phyloP scores from a whole-genome alignment of 2,888 invertebrate species.

The Lithophane ornitopus region DNA sequence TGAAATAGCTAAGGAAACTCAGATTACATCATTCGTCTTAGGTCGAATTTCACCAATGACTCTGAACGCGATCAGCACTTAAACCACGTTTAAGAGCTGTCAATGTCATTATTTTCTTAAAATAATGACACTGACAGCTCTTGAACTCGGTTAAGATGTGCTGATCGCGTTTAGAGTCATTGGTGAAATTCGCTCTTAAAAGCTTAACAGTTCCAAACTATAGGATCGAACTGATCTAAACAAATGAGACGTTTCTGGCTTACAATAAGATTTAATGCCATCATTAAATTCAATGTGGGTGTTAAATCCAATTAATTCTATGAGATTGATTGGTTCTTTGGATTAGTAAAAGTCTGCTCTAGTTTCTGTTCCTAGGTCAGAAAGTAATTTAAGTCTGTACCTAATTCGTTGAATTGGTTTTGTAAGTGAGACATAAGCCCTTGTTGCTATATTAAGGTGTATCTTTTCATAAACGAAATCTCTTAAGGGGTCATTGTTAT shows the following conservation, averaged over 20 bases:
- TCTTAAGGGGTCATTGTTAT: no score
- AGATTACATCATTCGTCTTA: background rate
- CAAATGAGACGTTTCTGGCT: conserved; percentile 28
- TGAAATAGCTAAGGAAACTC: background rate
- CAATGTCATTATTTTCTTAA: no score
- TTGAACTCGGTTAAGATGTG: no score
- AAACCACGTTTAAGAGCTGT: no score
- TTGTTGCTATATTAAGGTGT: background rate
- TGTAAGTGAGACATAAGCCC: background rate
- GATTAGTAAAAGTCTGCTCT: conserved; percentile 10
- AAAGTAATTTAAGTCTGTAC: background rate
- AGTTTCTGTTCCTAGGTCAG: background rate
- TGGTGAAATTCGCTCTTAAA: no score
- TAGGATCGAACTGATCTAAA: conserved; percentile 14
- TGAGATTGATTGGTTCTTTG: conserved; percentile 30
- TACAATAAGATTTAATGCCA: conserved; percentile 32
- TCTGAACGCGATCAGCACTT: no score
- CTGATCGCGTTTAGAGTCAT: no score
- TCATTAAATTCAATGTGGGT: conserved; percentile 41
- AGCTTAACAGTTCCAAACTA: no score
- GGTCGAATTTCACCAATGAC: no score
- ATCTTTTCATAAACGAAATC: no score
- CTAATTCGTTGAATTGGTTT: background rate
- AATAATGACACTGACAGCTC: no score
- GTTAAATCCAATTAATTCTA: conserved; percentile 47